These are phyloP conservation scores for Drosophila ercepeae DNA, from an alignment of 1,140 invertebrate species.

Conservation along the genomic window DNA sequence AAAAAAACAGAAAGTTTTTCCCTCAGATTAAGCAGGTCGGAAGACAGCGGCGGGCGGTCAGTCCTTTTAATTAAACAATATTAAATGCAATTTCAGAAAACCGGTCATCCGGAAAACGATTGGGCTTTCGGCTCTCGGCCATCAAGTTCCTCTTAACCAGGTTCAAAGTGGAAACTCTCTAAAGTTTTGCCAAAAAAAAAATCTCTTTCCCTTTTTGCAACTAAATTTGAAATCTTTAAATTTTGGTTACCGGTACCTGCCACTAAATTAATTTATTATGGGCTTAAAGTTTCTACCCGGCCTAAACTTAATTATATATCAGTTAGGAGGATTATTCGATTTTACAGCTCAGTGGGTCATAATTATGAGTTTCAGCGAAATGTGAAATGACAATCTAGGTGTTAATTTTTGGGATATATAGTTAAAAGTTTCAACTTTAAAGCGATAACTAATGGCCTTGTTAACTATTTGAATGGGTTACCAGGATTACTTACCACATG, in stretches of 20 bases:
- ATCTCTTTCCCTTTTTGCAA: background rate
- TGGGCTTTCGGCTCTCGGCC: conserved; percentile 18
- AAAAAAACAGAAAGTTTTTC: conserved; percentile 27
- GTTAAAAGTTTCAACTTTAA: background rate
- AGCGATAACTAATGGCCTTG: conserved; percentile 1
- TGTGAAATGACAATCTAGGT: background rate
- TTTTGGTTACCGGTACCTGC: conserved; percentile 19
- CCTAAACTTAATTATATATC: conserved; percentile 46
- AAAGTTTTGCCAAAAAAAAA: conserved; percentile 3
- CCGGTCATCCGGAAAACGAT: conserved; percentile 55
- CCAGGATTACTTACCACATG: conserved; percentile 70
- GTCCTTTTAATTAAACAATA: conserved; percentile 65
- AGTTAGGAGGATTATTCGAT: conserved; percentile 46
- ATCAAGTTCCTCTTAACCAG: conserved; percentile 24
- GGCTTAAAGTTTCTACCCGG: conserved; percentile 8
- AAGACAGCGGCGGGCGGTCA: conserved; percentile 25
- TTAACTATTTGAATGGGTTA: conserved; percentile 13
- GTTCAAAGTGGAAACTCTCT: conserved; percentile 12
- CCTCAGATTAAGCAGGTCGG: conserved; percentile 34
- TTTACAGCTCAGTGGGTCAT: conserved; percentile 35
- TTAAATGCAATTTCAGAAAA: conserved; percentile 60
- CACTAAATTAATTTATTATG: conserved; percentile 55
- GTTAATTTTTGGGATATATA: background rate
- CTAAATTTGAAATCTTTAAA: background rate
- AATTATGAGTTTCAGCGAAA: conserved; percentile 22